Evolutionary conservation across 2,797 vertebrate species (phyloP).

Genomic region (Atherinosoma microstoma): DNA sequence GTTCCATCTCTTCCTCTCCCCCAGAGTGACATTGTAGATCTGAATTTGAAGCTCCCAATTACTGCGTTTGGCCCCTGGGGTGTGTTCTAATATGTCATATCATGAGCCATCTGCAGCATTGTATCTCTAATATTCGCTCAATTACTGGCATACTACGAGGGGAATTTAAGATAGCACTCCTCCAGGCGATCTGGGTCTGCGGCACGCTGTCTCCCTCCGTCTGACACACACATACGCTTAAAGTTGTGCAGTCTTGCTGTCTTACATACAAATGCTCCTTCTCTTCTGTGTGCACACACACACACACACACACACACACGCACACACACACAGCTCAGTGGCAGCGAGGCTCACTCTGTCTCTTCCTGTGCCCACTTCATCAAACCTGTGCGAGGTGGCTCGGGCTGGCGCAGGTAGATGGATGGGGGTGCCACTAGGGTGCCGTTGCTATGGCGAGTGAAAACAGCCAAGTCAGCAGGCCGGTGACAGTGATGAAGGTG

Average conservation of each 20-base stretch:
- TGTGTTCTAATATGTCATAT: conserved; percentile 76
- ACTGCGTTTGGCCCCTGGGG: conserved; percentile 62
- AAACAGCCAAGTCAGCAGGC: conserved; percentile 71
- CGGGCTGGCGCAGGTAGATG: conserved; percentile 70
- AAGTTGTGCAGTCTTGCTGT: conserved; percentile 37
- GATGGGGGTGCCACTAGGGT: conserved; percentile 68
- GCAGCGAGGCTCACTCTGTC: conserved; percentile 30
- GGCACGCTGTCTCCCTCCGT: conserved; percentile 40
- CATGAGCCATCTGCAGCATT: conserved; percentile 70
- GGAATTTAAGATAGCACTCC: conserved; percentile 61
- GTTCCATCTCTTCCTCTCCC: conserved; percentile 26
- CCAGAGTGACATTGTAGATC: conserved; percentile 58
- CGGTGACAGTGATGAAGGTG: conserved; percentile 82
- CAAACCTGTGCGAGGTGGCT: conserved; percentile 60
- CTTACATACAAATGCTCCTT: conserved; percentile 46
- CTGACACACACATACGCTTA: conserved; percentile 49
- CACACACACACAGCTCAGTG: conserved; percentile 22
- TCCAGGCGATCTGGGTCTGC: conserved; percentile 59
- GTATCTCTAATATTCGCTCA: conserved; percentile 70
- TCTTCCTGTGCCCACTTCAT: conserved; percentile 64
- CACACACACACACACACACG: conserved; percentile 10
- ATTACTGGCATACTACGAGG: conserved; percentile 68
- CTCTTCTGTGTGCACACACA: background rate
- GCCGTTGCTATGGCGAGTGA: conserved; percentile 60
- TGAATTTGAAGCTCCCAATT: conserved; percentile 76